phyloP scores from a whole-genome alignment of 2,888 invertebrate species.

The Phortica okadai region DNA sequence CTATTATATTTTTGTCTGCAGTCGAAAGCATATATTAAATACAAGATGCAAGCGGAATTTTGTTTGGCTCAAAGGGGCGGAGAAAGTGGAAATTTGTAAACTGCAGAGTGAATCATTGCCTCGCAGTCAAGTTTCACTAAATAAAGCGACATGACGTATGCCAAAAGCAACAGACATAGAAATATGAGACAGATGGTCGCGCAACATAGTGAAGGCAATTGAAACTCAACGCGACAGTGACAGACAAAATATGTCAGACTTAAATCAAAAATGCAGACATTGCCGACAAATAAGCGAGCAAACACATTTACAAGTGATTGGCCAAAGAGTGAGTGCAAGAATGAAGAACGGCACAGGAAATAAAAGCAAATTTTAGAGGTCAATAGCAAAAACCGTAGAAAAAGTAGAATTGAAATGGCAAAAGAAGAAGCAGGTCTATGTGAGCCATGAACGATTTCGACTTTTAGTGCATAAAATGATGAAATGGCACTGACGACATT shows the following conservation, averaged over 20 bases:
- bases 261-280: constrained; percentile 62
- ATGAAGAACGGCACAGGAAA: too few relatives aligned
- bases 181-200: neutral
- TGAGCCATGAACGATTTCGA: too few relatives aligned
- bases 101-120: constrained; percentile 18
- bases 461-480: neutral
- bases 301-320: neutral
- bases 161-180: neutral
- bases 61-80: neutral
- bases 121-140: constrained; percentile 1
- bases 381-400: neutral
- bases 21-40: neutral
- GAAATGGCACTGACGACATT: neutral
- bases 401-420: neutral
- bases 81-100: neutral
- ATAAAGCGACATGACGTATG: constrained; percentile 6
- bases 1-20: constrained; percentile 20
- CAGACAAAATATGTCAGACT: constrained; percentile 62
- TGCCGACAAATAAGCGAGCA: constrained; percentile 56
- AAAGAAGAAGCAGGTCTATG: neutral
- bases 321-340: neutral
- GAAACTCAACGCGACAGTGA: constrained; percentile 32
- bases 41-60: constrained; percentile 1
- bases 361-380: neutral
- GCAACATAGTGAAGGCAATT: constrained; percentile 34